Percentiles rank a stretch among this genome's conserved stretches.
phyloP scores from a whole-genome alignment of 2,888 invertebrate genomes.

The Parthenolecanium corni region DNA sequence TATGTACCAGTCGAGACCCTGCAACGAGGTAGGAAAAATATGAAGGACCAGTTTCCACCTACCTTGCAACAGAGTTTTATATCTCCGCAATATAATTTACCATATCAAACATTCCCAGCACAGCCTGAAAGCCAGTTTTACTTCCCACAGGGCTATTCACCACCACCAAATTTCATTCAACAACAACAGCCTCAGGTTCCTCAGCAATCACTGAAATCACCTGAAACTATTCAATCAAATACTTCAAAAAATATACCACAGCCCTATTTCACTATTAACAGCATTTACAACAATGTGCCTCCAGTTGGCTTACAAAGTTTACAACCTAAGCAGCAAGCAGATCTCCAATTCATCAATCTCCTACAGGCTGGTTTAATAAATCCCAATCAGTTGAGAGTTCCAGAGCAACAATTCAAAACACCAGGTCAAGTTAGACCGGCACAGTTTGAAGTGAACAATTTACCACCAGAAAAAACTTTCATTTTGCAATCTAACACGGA shows the following conservation, averaged over 20 bases:
- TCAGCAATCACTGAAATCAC: neutral
- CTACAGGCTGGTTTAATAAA: slow-evolving; percentile 9
- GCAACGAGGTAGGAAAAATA: slow-evolving; percentile 37
- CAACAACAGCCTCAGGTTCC: neutral
- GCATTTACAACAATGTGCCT: neutral
- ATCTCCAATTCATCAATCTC: slow-evolving; percentile 14
- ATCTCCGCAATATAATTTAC: slow-evolving; percentile 7
- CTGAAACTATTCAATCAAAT: slow-evolving; percentile 12
- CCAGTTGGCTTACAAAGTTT: neutral
- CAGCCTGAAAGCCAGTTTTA: slow-evolving; percentile 16
- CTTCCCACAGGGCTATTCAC: slow-evolving; percentile 34
- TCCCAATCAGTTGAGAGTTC: neutral
- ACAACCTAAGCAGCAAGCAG: slow-evolving; percentile 37
- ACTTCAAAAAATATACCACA: slow-evolving; percentile 5
- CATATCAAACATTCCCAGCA: slow-evolving; percentile 19
- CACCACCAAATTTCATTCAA: slow-evolving; percentile 33
- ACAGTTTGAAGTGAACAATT: neutral
- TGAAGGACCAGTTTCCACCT: slow-evolving; percentile 8
- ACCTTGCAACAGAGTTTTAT: slow-evolving; percentile 7
- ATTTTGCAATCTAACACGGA: neutral
- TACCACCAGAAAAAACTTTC: slow-evolving; percentile 3
- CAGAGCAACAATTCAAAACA: slow-evolving; percentile 36
- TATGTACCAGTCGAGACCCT: slow-evolving; percentile 72
- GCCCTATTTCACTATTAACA: slow-evolving; percentile 22
- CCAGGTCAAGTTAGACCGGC: slow-evolving; percentile 33